phyloP scores from a whole-genome alignment of 1,140 invertebrate genomes.

The Leptopilina boulardi region DNA sequence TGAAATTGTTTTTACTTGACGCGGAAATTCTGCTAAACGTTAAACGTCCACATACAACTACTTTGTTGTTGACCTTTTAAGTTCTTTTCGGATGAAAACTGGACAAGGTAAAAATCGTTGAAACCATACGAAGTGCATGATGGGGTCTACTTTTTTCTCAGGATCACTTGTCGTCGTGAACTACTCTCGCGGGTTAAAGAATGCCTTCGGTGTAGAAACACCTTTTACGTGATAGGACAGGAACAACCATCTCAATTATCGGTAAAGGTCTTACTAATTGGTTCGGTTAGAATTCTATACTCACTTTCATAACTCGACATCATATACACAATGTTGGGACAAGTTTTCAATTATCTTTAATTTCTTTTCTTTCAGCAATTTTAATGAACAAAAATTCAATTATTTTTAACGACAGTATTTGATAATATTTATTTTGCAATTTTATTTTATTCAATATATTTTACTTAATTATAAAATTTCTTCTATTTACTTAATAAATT shows the following conservation, averaged over 20 bases:
- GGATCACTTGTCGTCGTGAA: conserved; percentile 1
- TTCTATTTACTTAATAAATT: no score
- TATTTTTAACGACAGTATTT: no score
- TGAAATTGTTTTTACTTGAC: conserved; percentile 7
- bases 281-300: neutral
- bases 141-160: neutral
- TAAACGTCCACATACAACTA: neutral
- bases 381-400: neutral
- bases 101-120: conserved; percentile 1
- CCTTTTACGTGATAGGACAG: conserved; percentile 64
- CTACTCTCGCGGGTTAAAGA: conserved; percentile 61
- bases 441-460: no score
- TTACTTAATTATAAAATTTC: no score
- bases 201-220: conserved; percentile 56
- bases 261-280: conserved; percentile 23
- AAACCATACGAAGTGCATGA: neutral
- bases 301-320: neutral
- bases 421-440: no score
- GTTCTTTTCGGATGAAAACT: neutral
- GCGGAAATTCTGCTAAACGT: conserved; percentile 9
- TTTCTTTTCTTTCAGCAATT: neutral
- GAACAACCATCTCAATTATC: conserved; percentile 14
- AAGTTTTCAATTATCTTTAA: neutral
- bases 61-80: conserved; percentile 24
- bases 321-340: neutral